A percentile compares a stretch with the other conserved stretches of the same genome.
These are phyloP conservation scores for Andrena chrysosceles DNA, from an alignment of 2,888 invertebrate species.

Conservation along the genomic window DNA sequence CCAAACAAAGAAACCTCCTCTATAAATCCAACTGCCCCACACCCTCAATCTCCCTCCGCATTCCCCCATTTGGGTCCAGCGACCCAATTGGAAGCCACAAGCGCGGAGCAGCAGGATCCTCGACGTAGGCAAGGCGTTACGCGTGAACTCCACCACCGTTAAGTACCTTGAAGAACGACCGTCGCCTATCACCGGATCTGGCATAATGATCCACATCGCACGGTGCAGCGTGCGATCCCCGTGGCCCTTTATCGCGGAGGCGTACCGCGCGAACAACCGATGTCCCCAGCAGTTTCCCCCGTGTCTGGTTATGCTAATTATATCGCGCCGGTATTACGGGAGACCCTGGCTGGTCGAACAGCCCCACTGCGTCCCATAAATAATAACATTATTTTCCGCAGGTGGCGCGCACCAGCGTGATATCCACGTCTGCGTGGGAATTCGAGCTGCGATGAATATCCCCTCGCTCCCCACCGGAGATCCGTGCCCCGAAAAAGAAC, in stretches of 20 bases:
- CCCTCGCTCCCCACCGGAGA: background rate
- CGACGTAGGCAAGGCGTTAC: background rate
- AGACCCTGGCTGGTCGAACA: conserved; percentile 73
- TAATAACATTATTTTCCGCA: conserved; percentile 77
- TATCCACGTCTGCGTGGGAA: conserved; percentile 52
- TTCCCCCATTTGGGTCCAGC: too few relatives aligned
- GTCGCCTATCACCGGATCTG: conserved; percentile 34
- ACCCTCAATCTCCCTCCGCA: too few relatives aligned
- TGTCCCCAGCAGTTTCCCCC: conserved; percentile 9
- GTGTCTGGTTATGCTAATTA: conserved; percentile 79
- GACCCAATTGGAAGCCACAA: too few relatives aligned
- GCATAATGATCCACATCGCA: conserved; percentile 59
- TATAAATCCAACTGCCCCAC: too few relatives aligned
- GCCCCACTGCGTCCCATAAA: conserved; percentile 70
- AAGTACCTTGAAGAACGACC: conserved; percentile 35
- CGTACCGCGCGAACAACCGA: conserved; percentile 32
- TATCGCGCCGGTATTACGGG: conserved; percentile 71
- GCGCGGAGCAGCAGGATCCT: background rate
- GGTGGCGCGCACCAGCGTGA: conserved; percentile 26
- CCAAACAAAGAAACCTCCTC: too few relatives aligned
- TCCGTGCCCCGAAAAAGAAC: conserved; percentile 10
- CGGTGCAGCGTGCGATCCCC: conserved; percentile 35
- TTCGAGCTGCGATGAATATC: conserved; percentile 15
- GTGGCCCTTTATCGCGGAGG: conserved; percentile 30
- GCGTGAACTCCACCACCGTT: conserved; percentile 14